Evolutionary conservation across 2,113 vertebrate genomes (phyloP).

Genomic region (Hypomesus transpacificus): DNA sequence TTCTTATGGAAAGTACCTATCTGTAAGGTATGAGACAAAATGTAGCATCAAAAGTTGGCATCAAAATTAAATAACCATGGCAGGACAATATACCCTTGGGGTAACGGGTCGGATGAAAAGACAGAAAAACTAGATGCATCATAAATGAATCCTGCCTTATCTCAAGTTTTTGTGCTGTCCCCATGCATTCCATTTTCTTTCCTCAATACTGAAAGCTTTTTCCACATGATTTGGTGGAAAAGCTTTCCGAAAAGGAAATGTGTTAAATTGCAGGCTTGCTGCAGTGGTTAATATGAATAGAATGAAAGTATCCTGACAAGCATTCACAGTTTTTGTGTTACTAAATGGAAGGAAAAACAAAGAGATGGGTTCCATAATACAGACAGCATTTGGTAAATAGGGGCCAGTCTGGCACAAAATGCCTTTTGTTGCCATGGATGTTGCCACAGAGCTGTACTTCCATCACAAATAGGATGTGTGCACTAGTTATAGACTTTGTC

Average conservation of each 20-base stretch:
- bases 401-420: background rate
- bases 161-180: background rate
- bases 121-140: constrained; percentile 1
- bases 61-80: background rate
- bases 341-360: background rate
- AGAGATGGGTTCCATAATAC: background rate
- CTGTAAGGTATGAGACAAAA: constrained; percentile 37
- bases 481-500: background rate
- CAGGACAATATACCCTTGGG: background rate
- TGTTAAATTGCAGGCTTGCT: background rate
- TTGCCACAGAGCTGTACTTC: background rate
- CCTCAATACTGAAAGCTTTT: background rate
- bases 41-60: background rate
- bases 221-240: background rate
- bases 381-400: background rate
- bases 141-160: background rate
- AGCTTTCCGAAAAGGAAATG: background rate
- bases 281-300: background rate
- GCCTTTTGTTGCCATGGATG: background rate
- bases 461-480: background rate
- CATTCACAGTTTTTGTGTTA: constrained; percentile 3
- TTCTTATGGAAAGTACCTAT: constrained; percentile 37
- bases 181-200: background rate
- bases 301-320: background rate
- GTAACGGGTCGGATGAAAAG: background rate